These are phyloP conservation scores for Typhlichthys subterraneus DNA, from an alignment of 2,797 vertebrate species.

Conservation along the genomic window DNA sequence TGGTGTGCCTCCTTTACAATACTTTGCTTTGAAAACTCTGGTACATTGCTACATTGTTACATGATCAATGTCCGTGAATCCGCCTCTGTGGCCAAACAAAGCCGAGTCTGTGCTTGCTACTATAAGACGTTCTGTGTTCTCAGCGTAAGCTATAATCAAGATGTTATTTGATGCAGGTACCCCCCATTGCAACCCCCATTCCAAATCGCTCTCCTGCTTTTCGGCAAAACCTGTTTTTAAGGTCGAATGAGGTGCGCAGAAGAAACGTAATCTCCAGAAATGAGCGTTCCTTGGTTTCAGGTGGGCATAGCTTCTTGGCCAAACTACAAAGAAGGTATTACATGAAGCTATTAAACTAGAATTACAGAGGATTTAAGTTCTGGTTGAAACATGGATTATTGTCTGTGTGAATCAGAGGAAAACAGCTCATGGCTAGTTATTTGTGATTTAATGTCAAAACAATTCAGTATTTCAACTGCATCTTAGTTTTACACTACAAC, in stretches of 20 bases:
- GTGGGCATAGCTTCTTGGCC: constrained; percentile 23
- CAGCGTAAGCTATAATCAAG: constrained; percentile 58
- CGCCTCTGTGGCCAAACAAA: constrained; percentile 54
- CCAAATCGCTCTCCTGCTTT: constrained; percentile 5
- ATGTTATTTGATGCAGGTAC: constrained; percentile 53
- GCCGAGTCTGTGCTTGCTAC: constrained; percentile 43
- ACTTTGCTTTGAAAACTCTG: constrained; percentile 17
- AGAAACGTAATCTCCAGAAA: constrained; percentile 30
- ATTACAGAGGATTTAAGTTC: constrained; percentile 32
- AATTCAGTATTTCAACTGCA: background rate
- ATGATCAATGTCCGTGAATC: constrained; percentile 21
- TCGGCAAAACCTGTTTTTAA: constrained; percentile 5
- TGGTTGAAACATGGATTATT: constrained; percentile 39
- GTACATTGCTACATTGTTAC: constrained; percentile 30
- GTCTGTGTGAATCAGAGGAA: constrained; percentile 38
- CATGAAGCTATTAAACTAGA: constrained; percentile 35
- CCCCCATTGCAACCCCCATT: background rate
- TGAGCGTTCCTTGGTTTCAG: constrained; percentile 40
- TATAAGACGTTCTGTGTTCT: constrained; percentile 45
- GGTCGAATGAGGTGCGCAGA: constrained; percentile 37
- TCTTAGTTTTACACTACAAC: background rate
- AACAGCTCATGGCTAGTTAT: constrained; percentile 17
- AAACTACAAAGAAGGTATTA: constrained; percentile 56
- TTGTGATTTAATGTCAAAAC: background rate
- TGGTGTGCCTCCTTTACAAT: background rate